phyloP scores from a whole-genome alignment of 2,113 vertebrate species.

The Rhabdomys dilectus region DNA sequence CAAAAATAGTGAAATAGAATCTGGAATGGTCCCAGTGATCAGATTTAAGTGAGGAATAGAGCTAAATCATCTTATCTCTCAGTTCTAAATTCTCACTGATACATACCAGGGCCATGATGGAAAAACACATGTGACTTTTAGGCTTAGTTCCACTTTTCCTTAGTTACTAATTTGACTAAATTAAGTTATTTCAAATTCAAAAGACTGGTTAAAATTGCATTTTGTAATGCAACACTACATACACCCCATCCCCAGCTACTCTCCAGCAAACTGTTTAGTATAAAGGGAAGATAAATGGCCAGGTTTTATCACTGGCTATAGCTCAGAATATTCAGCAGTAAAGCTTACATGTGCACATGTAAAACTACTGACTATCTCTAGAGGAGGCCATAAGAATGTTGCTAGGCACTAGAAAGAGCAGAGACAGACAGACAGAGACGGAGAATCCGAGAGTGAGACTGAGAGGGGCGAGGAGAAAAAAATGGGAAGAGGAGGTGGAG shows the following conservation, averaged over 20 bases:
- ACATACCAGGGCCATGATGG: neutral
- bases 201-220: constrained; percentile 35
- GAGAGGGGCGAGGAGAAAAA: neutral
- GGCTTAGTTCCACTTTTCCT: constrained; percentile 51
- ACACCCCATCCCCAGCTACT: neutral
- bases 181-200: constrained; percentile 55
- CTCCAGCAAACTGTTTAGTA: neutral
- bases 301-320: constrained; percentile 43
- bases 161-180: constrained; percentile 47
- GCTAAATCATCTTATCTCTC: constrained; percentile 37
- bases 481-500: too few species aligned
- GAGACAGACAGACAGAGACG: neutral
- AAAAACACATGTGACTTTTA: constrained; percentile 29
- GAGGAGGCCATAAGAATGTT: neutral
- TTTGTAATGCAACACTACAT: constrained; percentile 21
- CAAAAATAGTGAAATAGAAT: constrained; percentile 62
- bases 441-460: neutral
- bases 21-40: constrained; percentile 50
- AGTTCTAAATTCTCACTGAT: constrained; percentile 53
- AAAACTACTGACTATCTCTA: neutral
- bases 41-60: constrained; percentile 55
- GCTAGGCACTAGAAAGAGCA: neutral
- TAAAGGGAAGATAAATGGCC: constrained; percentile 56
- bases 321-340: constrained; percentile 36
- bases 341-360: constrained; percentile 33